Base-by-base conservation (phyloP, 1,140 invertebrate genomes). In the Idris sp. region DNA sequence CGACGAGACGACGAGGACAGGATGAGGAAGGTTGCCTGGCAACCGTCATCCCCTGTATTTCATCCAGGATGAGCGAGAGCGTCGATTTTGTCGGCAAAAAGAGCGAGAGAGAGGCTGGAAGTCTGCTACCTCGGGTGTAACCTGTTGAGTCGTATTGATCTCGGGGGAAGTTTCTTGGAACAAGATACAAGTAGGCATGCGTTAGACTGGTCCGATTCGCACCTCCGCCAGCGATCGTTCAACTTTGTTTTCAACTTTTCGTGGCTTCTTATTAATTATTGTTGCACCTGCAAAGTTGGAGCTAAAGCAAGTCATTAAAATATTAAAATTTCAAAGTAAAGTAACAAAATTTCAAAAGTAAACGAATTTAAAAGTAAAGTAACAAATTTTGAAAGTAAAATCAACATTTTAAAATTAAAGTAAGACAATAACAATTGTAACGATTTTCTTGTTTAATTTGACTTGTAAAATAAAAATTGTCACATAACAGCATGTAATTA, bases 21-120 rank as follows among this genome's bases (percentile, higher is more conserved):
- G 51, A 46, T 48, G 44, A 73, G 79, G 79, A 78, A 73, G 76
- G 82, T 83, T 83, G 81, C 83, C 65, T 49, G 58, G 82, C 83
- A 83, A 83, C 81, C 72, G 74, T 74, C 64, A 75, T 76, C 65
- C 59, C 62, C 19, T 62, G 65, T 59, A 44, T 58, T 61, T 69
- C 44, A 59, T 68, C 51, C 68, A 5, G 26, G 18, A 0, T 18
- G 18, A 28, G 14, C 7, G 13, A 48, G 25, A 38, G 1, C 6
- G 10, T 7, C 15, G 44, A 13, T 22, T 13, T 41, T 26, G 30
- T 0, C 1, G 26, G 48, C 10, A 33, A 18, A 28, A 2, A 22
- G 19, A 59, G 53, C 18, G 56, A 35, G 54, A 46, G 26, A 35
- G 26, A 33, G 38, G 16, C 22, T 53, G 46, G 65, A 68, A 65